A percentile compares a stretch with the other conserved stretches of the same genome.
phyloP scores from a whole-genome alignment of 2,888 invertebrate genomes.

The Stenotaenia linearis region DNA sequence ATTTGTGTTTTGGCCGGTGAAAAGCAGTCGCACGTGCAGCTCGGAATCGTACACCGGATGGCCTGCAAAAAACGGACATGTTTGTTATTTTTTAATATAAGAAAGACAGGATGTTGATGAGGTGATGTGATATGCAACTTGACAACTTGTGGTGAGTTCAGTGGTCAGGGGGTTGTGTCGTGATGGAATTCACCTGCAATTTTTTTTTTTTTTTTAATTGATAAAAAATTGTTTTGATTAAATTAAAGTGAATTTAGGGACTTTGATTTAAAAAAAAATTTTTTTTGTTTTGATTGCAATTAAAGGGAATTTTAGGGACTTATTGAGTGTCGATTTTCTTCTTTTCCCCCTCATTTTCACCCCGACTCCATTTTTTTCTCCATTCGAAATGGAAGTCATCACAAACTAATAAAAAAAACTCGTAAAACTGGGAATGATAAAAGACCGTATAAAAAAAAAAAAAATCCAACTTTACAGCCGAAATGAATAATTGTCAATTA shows the following conservation, averaged over 20 bases:
- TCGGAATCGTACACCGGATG: conserved; percentile 60
- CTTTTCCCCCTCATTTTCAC: not conserved
- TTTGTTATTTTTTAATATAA: conserved; percentile 19
- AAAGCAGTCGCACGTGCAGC: conserved; percentile 64
- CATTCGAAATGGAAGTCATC: conserved; percentile 12
- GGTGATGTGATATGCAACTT: conserved; percentile 21
- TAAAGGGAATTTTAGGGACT: no score
- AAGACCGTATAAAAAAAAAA: not conserved
- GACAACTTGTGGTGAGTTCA: conserved; percentile 19
- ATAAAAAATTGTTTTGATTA: no score
- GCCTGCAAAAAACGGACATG: conserved; percentile 49
- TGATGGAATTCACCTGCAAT: conserved; percentile 21
- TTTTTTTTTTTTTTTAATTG: not conserved
- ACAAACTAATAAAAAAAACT: conserved; percentile 3
- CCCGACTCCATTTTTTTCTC: not conserved
- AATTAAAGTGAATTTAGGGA: no score
- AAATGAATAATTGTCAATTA: not conserved
- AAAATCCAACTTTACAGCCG: not conserved
- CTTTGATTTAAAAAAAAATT: no score
- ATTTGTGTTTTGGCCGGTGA: conserved; percentile 61
- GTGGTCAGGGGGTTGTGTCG: conserved; percentile 26
- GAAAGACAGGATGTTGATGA: conserved; percentile 15
- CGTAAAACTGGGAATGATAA: not conserved
- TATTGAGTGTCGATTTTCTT: no score
- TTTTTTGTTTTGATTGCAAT: not conserved